Evolutionary conservation across 2,113 vertebrate genomes (phyloP).

Genomic region (Cynocephalus volans): DNA sequence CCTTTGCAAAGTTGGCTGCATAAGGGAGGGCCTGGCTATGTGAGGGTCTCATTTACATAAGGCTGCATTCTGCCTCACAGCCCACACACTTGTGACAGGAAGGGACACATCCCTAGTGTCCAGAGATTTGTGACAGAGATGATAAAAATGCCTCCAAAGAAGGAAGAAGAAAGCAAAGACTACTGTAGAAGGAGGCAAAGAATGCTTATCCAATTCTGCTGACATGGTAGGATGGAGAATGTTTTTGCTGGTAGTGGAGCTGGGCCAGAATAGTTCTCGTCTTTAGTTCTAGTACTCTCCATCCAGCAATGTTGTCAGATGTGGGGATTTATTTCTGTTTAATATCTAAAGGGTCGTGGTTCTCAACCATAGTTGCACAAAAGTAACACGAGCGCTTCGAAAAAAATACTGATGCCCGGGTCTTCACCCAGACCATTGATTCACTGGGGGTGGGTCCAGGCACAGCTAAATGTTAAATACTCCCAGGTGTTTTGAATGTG

Average conservation of each 20-base stretch:
- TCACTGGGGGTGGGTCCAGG: not conserved
- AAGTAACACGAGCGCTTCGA: not conserved
- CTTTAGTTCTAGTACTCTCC: not conserved
- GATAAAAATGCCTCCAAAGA: not conserved
- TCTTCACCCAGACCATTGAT: not conserved
- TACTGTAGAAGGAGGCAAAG: not conserved
- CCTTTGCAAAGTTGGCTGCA: not conserved
- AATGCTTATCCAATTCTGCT: not conserved
- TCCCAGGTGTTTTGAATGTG: not conserved
- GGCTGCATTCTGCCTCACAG: not conserved
- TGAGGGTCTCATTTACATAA: not conserved
- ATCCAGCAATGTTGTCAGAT: not conserved
- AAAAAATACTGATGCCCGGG: not conserved
- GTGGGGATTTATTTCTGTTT: not conserved
- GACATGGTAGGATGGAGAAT: not conserved
- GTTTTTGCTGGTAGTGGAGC: not conserved
- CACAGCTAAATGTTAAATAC: not conserved
- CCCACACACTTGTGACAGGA: not conserved
- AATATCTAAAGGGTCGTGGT: not conserved
- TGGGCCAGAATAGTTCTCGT: not conserved
- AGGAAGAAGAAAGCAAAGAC: not conserved
- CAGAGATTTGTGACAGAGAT: not conserved
- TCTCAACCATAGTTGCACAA: not conserved
- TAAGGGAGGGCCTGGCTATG: not conserved
- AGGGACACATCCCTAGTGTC: not conserved